Conservation (phyloP, 37 sponge, comb jelly and placozoan genomes). For the Amphimedon queenslandica region DNA sequence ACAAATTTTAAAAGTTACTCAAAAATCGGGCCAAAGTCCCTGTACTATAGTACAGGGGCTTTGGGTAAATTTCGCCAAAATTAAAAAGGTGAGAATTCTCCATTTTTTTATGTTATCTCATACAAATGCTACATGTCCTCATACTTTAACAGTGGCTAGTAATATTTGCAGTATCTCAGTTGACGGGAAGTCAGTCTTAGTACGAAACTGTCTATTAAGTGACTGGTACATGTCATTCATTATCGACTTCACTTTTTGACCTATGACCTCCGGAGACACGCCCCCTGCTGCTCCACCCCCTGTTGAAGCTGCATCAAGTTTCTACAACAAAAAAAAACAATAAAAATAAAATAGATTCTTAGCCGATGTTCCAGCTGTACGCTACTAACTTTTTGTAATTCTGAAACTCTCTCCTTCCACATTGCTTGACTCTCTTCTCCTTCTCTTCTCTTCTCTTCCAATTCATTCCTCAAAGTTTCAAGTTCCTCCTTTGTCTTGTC, state of each 20-base stretch:
- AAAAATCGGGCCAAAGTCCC: too few species aligned
- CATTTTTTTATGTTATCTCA: too few species aligned
- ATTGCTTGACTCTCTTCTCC: background rate
- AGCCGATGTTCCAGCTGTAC: background rate
- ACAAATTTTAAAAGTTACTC: too few species aligned
- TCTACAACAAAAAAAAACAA: background rate
- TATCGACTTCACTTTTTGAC: conserved; percentile 71
- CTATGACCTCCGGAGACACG: conserved; percentile 23
- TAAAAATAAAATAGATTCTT: background rate
- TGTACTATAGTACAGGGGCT: too few species aligned
- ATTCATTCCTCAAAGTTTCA: too few species aligned
- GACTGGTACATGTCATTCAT: conserved; percentile 81
- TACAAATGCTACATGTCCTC: too few species aligned
- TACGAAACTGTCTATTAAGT: conserved; percentile 48
- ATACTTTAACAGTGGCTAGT: conserved; percentile 52
- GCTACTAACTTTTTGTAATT: background rate
- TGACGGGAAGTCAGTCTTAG: conserved; percentile 26
- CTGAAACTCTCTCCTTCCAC: background rate
- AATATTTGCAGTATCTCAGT: conserved; percentile 43
- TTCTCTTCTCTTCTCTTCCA: conserved; percentile 12
- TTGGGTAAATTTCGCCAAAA: too few species aligned
- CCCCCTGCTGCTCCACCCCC: background rate
- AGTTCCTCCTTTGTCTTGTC: conserved; percentile 10
- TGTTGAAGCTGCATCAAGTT: background rate
- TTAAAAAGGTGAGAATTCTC: too few species aligned